Base-by-base conservation (phyloP, 2,797 vertebrate genomes). In the Buceros bicornis region DNA sequence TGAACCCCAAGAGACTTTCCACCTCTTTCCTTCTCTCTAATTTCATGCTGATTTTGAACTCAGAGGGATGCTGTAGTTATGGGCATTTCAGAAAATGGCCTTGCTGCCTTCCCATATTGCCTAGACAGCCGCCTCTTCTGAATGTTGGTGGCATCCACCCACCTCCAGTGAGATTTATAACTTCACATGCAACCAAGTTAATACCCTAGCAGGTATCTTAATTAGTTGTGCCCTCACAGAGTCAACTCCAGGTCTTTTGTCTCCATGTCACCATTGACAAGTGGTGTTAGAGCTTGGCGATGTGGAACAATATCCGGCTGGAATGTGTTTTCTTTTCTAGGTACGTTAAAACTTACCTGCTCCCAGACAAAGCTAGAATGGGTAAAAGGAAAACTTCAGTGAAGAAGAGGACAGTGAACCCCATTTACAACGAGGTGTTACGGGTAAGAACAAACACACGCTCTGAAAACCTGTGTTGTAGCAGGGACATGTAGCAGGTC, bases 321-420 rank as follows among this genome's bases (percentile, higher is more conserved):
- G 14, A 60, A 7, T 61, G 93, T 67, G 22, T 60, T 82, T 95
- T 61, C 33, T 89, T 96, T 93, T 88, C 25, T 80, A 98, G 98
- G 54, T 98, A 98, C 40, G 97, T 98, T 70, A 98, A 98, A 89
- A 98, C 98, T 45, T 98, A 98, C 18, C 78, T 98, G 69, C 98
- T 98, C 37, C 98, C 98, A 29, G 98, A 98, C 91, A 98, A 98
- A 93, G 97, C 98, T 40, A 97, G 97, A 82, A 98, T 98, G 98
- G 98, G 98, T 31, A 98, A 98, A 85, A 97, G 98, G 82, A 98
- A 98, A 73, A 98, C 98, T 0, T 98, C 97, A 7, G 98, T 98
- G 86, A 98, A 97, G 94, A 98, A 97, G 86, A 97, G 95, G 82
- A 98, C 98, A 8, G 93, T 97, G 84, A 98, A 95, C 89, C 98